Percentiles rank a stretch among this genome's conserved stretches.
Conservation (phyloP, 2,888 invertebrate genomes). For the Horisme vitalbata region DNA sequence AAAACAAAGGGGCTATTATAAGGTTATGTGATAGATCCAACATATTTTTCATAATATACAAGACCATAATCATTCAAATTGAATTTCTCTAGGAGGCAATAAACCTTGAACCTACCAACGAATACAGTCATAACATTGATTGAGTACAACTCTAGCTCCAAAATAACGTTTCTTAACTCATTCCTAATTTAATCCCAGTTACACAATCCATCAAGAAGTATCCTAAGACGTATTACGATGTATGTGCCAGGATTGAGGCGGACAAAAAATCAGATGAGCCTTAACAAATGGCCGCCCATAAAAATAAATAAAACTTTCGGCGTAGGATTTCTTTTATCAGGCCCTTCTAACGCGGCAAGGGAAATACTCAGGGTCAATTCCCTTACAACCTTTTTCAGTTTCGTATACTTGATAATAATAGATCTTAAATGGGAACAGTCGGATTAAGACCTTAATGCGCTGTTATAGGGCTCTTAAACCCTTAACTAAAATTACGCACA, state of each 20-base stretch:
- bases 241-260: slow-evolving; percentile 25
- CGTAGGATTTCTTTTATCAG: slow-evolving; percentile 51
- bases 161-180: background rate
- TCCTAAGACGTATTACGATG: background rate
- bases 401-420: slow-evolving; percentile 49
- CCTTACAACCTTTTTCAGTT: slow-evolving; percentile 49
- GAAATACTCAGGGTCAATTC: slow-evolving; percentile 53
- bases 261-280: slow-evolving; percentile 52
- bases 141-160: background rate
- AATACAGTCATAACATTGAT: too few relatives aligned
- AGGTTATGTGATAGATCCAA: too few relatives aligned
- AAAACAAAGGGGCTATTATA: too few relatives aligned
- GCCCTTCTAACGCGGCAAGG: slow-evolving; percentile 46
- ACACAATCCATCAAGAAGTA: slow-evolving; percentile 2
- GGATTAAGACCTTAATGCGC: slow-evolving; percentile 4
- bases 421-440: slow-evolving; percentile 56
- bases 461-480: background rate
- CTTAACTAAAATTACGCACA: too few relatives aligned
- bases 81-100: too few relatives aligned
- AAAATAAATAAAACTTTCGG: slow-evolving; percentile 67
- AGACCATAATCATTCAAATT: too few relatives aligned
- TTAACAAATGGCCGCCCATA: slow-evolving; percentile 60
- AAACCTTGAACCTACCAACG: too few relatives aligned
- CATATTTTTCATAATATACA: too few relatives aligned
- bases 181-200: slow-evolving; percentile 2